Base-by-base conservation (phyloP, 2,113 vertebrate species). In the Antechinus stuartii region DNA sequence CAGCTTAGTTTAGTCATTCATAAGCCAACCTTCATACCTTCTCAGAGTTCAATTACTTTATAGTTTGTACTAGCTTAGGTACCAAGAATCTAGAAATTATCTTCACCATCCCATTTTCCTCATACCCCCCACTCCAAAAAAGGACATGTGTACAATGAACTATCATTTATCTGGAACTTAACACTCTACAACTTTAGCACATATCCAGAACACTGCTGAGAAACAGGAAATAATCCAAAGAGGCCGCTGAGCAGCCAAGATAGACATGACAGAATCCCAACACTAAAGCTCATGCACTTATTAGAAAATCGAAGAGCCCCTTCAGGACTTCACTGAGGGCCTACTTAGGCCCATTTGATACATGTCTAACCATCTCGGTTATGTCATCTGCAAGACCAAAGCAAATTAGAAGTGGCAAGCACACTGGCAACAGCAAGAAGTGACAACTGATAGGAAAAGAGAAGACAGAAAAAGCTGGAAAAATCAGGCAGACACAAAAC, bases 31-130 rank as follows among this genome's bases (percentile, higher is more conserved):
- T 27, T 10, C 9, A 76, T 84, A 42, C 19, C 14, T 94, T 49
- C 92, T 55, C 46, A 93, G 49, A 93, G 24, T 92, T 54, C 89
- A 89, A 53, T 95, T 54, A 90, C 92, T 50, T 53, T 54, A 47
- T n/a, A 89, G 55, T 27, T 47, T n/a, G 53, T 50, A 26, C 47
- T 54, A 96, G 92, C 92, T 68, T 8, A 49, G 95, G 53, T 54
- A 89, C 76, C 50, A 91, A 1, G 68, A 84, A 30, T 92, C 56
- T 35, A 42, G 93, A 46, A 1, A 55, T 84, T 35, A 84, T 84
- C 68, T 84, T 42, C 35, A 84, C n/a, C 68, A 22, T 84, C 68
- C 68, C 61, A 68, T 27, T 1, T 11, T 9, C 14, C 30, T 90
- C 53, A 50, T 92, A 91, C 91, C 68, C 19, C n/a, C 68, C 19